Evolutionary conservation across 2,113 vertebrate species (phyloP).

Genomic region (Anarrhichthys ocellatus): DNA sequence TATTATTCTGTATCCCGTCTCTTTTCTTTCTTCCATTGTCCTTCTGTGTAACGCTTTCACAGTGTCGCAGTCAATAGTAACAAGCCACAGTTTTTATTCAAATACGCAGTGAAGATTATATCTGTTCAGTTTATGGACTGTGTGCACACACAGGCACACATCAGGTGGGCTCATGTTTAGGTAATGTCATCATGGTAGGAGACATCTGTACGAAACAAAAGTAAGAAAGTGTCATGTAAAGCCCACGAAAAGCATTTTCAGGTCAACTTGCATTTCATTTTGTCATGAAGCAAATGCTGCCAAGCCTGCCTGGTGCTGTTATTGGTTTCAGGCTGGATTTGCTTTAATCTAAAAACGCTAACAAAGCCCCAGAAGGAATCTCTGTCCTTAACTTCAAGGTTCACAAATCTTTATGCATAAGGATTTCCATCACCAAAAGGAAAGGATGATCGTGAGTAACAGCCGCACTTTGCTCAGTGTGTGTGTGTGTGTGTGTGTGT

Average conservation of each 20-base stretch:
- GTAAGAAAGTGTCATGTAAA: not conserved
- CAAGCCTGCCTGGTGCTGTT: not conserved
- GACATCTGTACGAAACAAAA: not conserved
- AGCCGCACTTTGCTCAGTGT: not conserved
- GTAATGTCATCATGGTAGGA: not conserved
- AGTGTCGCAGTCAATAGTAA: not conserved
- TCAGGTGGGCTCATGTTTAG: not conserved
- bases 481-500: not conserved
- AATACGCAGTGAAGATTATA: constrained; percentile 17
- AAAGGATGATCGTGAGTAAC: constrained; percentile 27
- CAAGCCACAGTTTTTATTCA: not conserved
- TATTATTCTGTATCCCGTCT: not conserved
- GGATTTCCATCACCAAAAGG: constrained; percentile 40
- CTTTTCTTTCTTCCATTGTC: not conserved
- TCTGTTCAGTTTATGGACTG: constrained; percentile 34
- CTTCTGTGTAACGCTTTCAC: not conserved
- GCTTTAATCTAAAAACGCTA: not conserved
- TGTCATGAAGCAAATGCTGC: not conserved
- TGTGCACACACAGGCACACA: not conserved
- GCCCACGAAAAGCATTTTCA: not conserved
- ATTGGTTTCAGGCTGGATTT: not conserved
- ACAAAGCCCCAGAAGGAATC: not conserved
- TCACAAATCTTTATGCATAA: constrained; percentile 14
- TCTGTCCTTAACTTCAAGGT: constrained; percentile 17
- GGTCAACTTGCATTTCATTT: not conserved